Evolutionary conservation across 2,113 vertebrate genomes (phyloP).

Genomic region (Osmerus mordax): DNA sequence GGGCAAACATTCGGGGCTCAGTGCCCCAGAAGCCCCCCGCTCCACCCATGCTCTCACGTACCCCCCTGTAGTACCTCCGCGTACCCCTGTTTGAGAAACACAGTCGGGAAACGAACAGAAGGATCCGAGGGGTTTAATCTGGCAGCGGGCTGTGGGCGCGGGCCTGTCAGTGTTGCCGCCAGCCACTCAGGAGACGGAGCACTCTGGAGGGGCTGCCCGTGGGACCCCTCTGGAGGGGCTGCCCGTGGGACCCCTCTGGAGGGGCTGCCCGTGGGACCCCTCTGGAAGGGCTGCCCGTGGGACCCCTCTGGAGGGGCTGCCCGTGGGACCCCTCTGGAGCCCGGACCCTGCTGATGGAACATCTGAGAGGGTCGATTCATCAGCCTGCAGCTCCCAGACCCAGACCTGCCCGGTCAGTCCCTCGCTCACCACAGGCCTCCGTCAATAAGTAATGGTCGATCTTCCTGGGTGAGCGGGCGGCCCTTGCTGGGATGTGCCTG

Average conservation of each 20-base stretch:
- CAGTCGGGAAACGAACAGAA: no score
- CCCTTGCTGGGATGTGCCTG: neutral
- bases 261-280: neutral
- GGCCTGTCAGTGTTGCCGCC: neutral
- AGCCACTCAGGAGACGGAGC: neutral
- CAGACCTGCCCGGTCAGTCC: conserved; percentile 28
- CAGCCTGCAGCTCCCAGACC: conserved; percentile 43
- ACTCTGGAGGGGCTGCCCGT: neutral
- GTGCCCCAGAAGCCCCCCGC: no score
- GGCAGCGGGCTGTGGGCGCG: neutral
- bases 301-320: neutral
- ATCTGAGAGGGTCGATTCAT: conserved; percentile 45
- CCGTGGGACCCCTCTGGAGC: conserved; percentile 23
- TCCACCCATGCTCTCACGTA: no score
- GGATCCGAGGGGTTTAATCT: no score
- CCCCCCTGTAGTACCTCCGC: no score
- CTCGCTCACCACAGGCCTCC: conserved; percentile 38
- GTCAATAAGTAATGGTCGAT: conserved; percentile 53
- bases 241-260: no score
- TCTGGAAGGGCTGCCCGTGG: conserved; percentile 14
- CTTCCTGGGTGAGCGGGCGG: conserved; percentile 17
- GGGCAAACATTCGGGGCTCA: no score
- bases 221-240: neutral
- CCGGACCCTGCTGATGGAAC: conserved; percentile 46
- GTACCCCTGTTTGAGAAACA: no score